These are phyloP conservation scores for Enoplosus armatus DNA, from an alignment of 2,797 vertebrate genomes.

Conservation along the genomic window DNA sequence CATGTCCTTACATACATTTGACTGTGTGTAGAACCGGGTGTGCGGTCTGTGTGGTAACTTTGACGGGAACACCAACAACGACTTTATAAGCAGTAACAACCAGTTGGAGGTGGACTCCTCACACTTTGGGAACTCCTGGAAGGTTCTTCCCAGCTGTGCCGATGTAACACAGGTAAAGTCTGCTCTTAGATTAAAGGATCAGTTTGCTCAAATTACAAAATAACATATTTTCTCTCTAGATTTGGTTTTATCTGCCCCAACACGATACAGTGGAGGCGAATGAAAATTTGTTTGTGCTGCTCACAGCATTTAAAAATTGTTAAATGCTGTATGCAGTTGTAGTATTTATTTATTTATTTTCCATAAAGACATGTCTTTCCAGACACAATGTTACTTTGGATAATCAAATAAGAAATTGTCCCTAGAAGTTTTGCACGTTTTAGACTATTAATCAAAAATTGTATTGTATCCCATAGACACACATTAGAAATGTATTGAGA, in stretches of 20 bases:
- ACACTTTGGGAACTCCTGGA: slow-evolving; percentile 98
- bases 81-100: slow-evolving; percentile 94
- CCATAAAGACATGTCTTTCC: background rate
- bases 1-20: background rate
- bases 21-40: slow-evolving; percentile 86
- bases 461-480: background rate
- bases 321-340: too few species aligned
- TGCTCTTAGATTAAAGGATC: background rate
- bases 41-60: slow-evolving; percentile 98
- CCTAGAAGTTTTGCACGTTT: background rate
- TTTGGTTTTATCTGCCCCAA: background rate
- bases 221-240: background rate
- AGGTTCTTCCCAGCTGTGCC: slow-evolving; percentile 91
- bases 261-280: background rate
- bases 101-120: slow-evolving; percentile 92
- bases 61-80: slow-evolving; percentile 95
- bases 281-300: background rate
- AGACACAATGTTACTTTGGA: background rate
- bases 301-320: background rate
- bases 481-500: background rate
- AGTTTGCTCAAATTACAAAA: background rate
- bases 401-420: background rate
- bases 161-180: slow-evolving; percentile 89
- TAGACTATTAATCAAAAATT: background rate
- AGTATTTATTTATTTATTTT: too few species aligned